Percentiles rank a stretch among this genome's conserved stretches.
These are phyloP conservation scores for Colinus virginianus DNA, from an alignment of 2,113 vertebrate species.

Conservation along the genomic window DNA sequence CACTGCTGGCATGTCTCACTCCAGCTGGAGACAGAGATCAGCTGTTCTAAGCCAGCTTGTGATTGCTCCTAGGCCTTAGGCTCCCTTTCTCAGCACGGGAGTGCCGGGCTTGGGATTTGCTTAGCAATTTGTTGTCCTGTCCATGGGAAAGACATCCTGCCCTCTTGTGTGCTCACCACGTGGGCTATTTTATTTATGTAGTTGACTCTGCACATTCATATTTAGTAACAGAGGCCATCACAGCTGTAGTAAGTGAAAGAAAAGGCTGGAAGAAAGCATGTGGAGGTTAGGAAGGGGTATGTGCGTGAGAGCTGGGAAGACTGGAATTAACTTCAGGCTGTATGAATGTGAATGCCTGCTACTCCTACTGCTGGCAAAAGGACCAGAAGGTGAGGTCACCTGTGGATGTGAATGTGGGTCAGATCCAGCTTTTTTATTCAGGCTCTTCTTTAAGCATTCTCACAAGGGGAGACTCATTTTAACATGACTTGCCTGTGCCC, in stretches of 20 bases:
- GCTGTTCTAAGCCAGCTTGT: not conserved
- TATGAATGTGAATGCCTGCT: not conserved
- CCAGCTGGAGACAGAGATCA: not conserved
- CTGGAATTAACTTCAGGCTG: not conserved
- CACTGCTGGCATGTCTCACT: not conserved
- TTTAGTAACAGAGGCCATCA: slow-evolving; percentile 22
- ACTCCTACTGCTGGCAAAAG: not conserved
- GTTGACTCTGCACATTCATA: slow-evolving; percentile 32
- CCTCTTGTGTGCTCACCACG: not conserved
- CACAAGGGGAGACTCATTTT: not conserved
- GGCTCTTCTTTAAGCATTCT: not conserved
- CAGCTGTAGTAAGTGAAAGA: slow-evolving; percentile 3
- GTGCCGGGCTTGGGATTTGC: not conserved
- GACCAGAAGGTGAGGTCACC: not conserved
- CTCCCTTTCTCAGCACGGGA: not conserved
- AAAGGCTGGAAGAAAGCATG: not conserved
- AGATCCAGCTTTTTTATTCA: not conserved
- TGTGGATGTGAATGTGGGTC: not conserved
- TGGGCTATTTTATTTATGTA: slow-evolving; percentile 38
- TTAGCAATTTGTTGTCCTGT: not conserved
- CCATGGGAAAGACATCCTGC: slow-evolving; percentile 29
- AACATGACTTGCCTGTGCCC: not conserved
- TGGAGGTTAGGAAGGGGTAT: not conserved
- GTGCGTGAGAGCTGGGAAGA: not conserved
- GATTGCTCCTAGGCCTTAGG: not conserved